phyloP scores from a whole-genome alignment of 2,797 vertebrate species.

The Linurgus olivaceus region DNA sequence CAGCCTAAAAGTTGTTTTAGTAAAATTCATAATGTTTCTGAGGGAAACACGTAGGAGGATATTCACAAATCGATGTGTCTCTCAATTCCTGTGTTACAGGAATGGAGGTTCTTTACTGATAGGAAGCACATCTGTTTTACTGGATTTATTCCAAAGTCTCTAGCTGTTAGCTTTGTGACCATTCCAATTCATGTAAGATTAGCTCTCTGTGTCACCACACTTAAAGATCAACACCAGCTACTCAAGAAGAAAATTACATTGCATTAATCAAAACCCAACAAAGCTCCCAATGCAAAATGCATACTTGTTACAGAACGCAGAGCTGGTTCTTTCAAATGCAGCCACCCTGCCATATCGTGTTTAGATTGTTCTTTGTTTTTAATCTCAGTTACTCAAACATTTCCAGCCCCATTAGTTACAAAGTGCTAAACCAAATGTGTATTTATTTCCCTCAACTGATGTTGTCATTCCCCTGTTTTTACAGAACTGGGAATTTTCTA shows the following conservation, averaged over 20 bases:
- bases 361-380: neutral
- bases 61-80: neutral
- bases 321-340: neutral
- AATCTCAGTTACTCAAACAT: neutral
- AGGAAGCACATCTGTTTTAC: conserved; percentile 6
- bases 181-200: neutral
- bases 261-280: neutral
- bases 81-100: neutral
- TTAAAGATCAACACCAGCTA: neutral
- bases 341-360: neutral
- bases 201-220: neutral
- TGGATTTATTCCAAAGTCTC: neutral
- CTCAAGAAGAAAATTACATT: neutral
- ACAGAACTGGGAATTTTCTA: neutral
- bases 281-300: neutral
- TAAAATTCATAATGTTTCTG: neutral
- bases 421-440: neutral
- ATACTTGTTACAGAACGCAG: neutral
- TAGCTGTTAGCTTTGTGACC: neutral
- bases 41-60: neutral
- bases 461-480: neutral
- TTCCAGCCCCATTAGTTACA: neutral
- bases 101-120: neutral
- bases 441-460: neutral
- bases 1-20: neutral